Evolutionary conservation across 2,888 invertebrate species (phyloP).

Genomic region (Ferrisia virgata): DNA sequence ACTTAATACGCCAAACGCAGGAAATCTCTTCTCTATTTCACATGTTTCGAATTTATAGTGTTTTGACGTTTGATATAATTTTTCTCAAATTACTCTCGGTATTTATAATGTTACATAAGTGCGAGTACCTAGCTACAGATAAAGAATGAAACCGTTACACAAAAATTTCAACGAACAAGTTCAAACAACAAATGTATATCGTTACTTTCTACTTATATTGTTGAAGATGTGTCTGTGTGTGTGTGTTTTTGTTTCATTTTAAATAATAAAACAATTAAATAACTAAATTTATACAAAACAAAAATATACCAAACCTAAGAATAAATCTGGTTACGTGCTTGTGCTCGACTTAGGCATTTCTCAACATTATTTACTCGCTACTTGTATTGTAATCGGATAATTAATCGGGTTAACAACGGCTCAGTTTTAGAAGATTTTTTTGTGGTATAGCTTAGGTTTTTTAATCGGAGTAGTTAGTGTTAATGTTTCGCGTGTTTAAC

Average conservation of each 20-base stretch:
- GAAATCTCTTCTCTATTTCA: not conserved
- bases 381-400: not conserved
- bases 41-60: not conserved
- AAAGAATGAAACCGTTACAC: not conserved
- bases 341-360: not conserved
- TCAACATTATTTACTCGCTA: not conserved
- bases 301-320: not conserved
- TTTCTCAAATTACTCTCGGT: not conserved
- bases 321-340: not conserved
- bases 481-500: constrained; percentile 9
- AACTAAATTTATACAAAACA: not conserved
- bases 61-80: not conserved
- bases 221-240: not conserved
- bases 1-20: not conserved
- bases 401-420: not conserved
- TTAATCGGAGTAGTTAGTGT: not conserved
- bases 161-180: not conserved
- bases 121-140: not conserved
- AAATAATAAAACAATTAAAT: not conserved
- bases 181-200: not conserved
- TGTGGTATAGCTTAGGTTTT: not conserved
- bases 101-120: not conserved
- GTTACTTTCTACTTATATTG: not conserved
- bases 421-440: not conserved
- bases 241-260: not conserved